Evolutionary conservation across 1,140 invertebrate species (phyloP).

Genomic region (Scaptomyza hsui): DNA sequence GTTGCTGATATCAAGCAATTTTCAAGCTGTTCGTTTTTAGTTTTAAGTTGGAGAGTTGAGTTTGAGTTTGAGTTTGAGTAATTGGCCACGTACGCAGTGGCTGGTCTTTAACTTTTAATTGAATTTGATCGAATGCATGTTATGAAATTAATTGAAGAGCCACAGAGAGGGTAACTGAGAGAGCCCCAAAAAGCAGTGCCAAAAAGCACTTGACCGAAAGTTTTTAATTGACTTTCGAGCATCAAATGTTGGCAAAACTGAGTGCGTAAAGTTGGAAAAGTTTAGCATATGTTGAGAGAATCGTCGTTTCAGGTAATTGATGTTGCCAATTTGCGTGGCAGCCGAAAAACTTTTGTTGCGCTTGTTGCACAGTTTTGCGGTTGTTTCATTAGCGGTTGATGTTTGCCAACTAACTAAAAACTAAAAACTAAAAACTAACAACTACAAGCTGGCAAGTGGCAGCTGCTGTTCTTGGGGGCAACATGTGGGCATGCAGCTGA

Average conservation of each 20-base stretch:
- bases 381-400: slow-evolving; percentile 73
- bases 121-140: slow-evolving; percentile 79
- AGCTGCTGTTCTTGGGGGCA: slow-evolving; percentile 1
- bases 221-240: slow-evolving; percentile 75
- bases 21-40: slow-evolving; percentile 32
- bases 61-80: slow-evolving; percentile 52
- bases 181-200: slow-evolving; percentile 10
- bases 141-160: slow-evolving; percentile 74
- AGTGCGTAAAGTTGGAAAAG: slow-evolving; percentile 15
- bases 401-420: slow-evolving; percentile 12
- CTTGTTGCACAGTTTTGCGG: slow-evolving; percentile 37
- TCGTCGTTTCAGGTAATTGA: slow-evolving; percentile 46
- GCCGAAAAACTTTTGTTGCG: slow-evolving; percentile 59
- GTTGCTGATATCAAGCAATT: slow-evolving; percentile 36
- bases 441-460: slow-evolving; percentile 1
- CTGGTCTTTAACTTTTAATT: slow-evolving; percentile 76
- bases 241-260: slow-evolving; percentile 37
- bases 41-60: background rate
- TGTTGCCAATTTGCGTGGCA: slow-evolving; percentile 60
- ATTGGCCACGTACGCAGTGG: slow-evolving; percentile 63
- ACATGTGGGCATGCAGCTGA: slow-evolving; percentile 25
- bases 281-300: slow-evolving; percentile 23
- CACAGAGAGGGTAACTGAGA: background rate
- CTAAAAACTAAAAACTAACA: background rate
- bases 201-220: slow-evolving; percentile 62